Evolutionary conservation across 1,140 invertebrate species (phyloP).

Genomic region (Chelonus insularis): DNA sequence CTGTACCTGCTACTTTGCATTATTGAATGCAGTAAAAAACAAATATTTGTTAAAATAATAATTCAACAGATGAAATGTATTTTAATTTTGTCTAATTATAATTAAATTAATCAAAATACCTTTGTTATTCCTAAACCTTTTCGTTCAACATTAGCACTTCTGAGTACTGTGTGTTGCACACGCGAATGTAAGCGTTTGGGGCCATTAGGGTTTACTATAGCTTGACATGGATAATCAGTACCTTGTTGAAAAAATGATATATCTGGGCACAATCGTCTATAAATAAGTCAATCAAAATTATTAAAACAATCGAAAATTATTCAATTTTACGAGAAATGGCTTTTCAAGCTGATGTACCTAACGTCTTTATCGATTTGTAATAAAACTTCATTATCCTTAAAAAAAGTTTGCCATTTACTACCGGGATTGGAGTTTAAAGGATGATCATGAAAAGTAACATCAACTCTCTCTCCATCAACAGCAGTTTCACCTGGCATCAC

Average conservation of each 20-base stretch:
- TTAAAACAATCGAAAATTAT: no score
- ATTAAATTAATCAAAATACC: no score
- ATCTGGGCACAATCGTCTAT: conserved; percentile 88
- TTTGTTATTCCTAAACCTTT: conserved; percentile 89
- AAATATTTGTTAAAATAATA: conserved; percentile 7
- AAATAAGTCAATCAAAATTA: conserved; percentile 32
- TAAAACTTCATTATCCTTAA: conserved; percentile 95
- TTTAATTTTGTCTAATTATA: no score
- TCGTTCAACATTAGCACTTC: conserved; percentile 84
- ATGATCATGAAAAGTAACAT: conserved; percentile 73
- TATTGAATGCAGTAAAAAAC: neutral
- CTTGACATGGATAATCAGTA: conserved; percentile 81
- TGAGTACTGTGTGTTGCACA: conserved; percentile 83
- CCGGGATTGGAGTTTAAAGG: conserved; percentile 92
- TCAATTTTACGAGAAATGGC: no score
- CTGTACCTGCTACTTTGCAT: neutral
- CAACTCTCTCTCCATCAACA: conserved; percentile 58
- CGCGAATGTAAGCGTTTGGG: conserved; percentile 81
- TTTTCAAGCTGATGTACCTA: conserved; percentile 63
- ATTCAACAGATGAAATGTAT: no score
- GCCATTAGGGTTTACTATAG: conserved; percentile 73
- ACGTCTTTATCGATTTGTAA: conserved; percentile 98
- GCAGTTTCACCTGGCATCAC: conserved; percentile 71
- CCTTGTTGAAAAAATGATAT: conserved; percentile 96
- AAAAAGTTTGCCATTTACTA: conserved; percentile 91